Evolutionary conservation across 1,140 invertebrate genomes (phyloP).

Genomic region (Neomicropteryx cornuta): DNA sequence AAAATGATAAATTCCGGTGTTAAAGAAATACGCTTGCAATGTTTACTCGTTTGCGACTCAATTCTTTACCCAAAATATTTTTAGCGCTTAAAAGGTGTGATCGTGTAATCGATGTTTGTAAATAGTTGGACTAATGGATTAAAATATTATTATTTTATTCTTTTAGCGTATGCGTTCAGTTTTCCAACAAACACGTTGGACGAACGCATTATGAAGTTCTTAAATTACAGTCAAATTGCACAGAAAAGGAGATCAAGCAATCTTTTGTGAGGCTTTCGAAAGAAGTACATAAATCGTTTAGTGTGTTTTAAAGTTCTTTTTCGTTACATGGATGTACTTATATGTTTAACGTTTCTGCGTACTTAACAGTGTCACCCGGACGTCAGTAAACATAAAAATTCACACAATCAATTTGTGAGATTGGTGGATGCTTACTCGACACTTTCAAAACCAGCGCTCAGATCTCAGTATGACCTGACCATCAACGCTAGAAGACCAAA

Average conservation of each 20-base stretch:
- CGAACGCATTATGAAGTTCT: slow-evolving; percentile 32
- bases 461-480: too few relatives aligned
- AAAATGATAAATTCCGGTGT: too few relatives aligned
- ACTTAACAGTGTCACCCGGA: slow-evolving; percentile 45
- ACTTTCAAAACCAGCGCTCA: slow-evolving; percentile 39
- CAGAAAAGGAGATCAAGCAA: slow-evolving; percentile 27
- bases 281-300: slow-evolving; percentile 19
- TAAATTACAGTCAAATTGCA: slow-evolving; percentile 24
- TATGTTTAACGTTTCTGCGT: too few relatives aligned
- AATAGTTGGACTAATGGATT: slow-evolving; percentile 1
- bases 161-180: slow-evolving; percentile 12
- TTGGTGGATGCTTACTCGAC: slow-evolving; percentile 44
- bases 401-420: slow-evolving; percentile 38
- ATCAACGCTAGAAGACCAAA: too few relatives aligned
- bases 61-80: not conserved
- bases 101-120: slow-evolving; percentile 3
- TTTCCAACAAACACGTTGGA: too few relatives aligned
- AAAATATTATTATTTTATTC: slow-evolving; percentile 2
- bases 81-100: not conserved
- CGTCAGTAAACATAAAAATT: slow-evolving; percentile 26
- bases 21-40: not conserved
- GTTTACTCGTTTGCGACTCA: not conserved
- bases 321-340: slow-evolving; percentile 8
- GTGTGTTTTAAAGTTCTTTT: slow-evolving; percentile 6
- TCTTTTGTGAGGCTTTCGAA: slow-evolving; percentile 36